phyloP scores from a whole-genome alignment of 2,888 invertebrate genomes.

The Parnassius orleans region DNA sequence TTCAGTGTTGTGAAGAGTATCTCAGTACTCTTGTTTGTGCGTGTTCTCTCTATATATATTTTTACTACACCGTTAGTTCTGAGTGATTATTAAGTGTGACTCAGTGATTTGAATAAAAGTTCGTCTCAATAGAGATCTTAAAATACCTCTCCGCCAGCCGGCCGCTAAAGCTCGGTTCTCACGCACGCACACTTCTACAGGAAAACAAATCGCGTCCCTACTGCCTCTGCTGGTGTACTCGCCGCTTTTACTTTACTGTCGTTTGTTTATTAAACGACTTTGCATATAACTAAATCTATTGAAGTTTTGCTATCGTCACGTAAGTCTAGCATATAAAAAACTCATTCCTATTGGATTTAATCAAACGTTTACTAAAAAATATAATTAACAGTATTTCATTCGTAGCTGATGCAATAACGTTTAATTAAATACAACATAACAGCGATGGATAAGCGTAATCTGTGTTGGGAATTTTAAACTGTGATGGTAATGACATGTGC shows the following conservation, averaged over 20 bases:
- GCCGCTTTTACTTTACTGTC: neutral
- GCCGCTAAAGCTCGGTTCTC: neutral
- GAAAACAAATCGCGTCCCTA: conserved; percentile 17
- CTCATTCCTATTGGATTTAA: too few species aligned
- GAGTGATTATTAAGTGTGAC: neutral
- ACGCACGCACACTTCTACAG: conserved; percentile 3
- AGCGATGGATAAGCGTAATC: too few species aligned
- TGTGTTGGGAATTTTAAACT: too few species aligned
- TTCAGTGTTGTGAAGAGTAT: neutral
- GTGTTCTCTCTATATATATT: neutral
- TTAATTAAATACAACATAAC: too few species aligned
- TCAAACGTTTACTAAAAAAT: too few species aligned
- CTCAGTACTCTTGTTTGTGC: neutral
- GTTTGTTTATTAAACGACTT: too few species aligned
- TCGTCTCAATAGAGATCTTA: conserved; percentile 2
- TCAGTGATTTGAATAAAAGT: neutral
- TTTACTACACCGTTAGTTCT: neutral
- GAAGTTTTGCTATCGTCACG: too few species aligned
- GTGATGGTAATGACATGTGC: too few species aligned
- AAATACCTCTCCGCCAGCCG: conserved; percentile 17
- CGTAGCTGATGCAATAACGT: too few species aligned
- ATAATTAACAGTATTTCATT: too few species aligned
- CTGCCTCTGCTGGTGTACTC: neutral
- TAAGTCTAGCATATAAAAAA: too few species aligned
- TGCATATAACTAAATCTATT: too few species aligned